Evolutionary conservation across 2,888 invertebrate species (phyloP).

Genomic region (Eledona agricola): DNA sequence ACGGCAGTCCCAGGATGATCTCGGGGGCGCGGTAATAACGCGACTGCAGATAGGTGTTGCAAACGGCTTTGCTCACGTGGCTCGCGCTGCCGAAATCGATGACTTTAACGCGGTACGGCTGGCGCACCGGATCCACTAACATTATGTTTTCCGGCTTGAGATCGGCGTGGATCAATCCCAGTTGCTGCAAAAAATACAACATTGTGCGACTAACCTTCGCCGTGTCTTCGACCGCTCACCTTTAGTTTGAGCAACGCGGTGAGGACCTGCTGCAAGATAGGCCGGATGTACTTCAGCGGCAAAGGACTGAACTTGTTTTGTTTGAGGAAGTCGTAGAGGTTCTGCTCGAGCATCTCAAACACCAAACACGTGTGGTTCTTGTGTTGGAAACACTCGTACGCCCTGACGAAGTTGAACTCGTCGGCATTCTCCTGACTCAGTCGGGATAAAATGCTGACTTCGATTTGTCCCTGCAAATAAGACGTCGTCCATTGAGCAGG

Average conservation of each 20-base stretch:
- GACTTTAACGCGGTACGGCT: slow-evolving; percentile 98
- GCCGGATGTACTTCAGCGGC: slow-evolving; percentile 97
- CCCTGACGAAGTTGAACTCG: slow-evolving; percentile 99
- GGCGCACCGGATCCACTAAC: slow-evolving; percentile 97
- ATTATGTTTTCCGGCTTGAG: slow-evolving; percentile 99
- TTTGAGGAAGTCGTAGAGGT: slow-evolving; percentile 99
- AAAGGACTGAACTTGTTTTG: slow-evolving; percentile 99
- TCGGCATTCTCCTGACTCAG: slow-evolving; percentile 97
- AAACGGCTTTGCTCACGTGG: slow-evolving; percentile 99
- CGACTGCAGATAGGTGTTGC: slow-evolving; percentile 99
- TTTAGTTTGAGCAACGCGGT: slow-evolving; percentile 89
- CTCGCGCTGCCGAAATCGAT: slow-evolving; percentile 99
- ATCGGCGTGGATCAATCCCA: slow-evolving; percentile 99
- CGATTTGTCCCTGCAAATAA: slow-evolving; percentile 96
- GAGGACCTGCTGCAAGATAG: slow-evolving; percentile 97
- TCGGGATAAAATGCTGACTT: slow-evolving; percentile 94
- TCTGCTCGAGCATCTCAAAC: slow-evolving; percentile 99
- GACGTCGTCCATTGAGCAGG: neutral
- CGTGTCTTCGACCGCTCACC: slow-evolving; percentile 62
- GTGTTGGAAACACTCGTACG: slow-evolving; percentile 99
- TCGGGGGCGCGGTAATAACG: slow-evolving; percentile 98
- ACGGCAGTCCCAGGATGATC: slow-evolving; percentile 96
- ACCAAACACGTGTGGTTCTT: slow-evolving; percentile 99
- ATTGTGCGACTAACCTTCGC: neutral
- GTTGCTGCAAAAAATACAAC: slow-evolving; percentile 75